Evolutionary conservation across 2,888 invertebrate genomes (phyloP), one percentile per base, ranked within the genome.

Genomic region (Calephelis perditalis): DNA sequence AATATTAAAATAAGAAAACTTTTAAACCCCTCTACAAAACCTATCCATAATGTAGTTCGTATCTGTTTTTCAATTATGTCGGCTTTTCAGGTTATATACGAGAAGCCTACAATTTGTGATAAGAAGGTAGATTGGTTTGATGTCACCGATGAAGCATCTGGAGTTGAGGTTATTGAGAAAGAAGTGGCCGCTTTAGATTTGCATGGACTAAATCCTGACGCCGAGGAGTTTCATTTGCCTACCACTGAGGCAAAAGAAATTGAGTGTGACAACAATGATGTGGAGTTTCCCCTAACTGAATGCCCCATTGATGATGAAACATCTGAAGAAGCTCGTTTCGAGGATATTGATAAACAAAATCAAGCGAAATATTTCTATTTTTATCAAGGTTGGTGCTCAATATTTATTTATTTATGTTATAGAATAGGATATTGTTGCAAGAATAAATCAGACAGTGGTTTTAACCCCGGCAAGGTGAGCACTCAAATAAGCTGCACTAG

Each of bases 331-430:
- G 68, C 70, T 64, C 60, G 69, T 62, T 66, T 82, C 65, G 78
- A 76, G 65, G 79, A 84, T 63, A 72, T 81, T 74, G 86, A 88
- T 66, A 86, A 84, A 70, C 77, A 82, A 58, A 88, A 87, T 70
- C 82, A 82, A 66, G 81, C 86, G 0, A 94, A 94, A 84, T 92
- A 92, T 74, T 94, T 94, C 78, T 96, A 95, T 77, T 96, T 96
- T 78, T 96, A 96, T 82, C 96, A 96, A 93, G 95, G 96, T 96
- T 85, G 10, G 26, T 26, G 3, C 4, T 26, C 26, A 26, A 26
- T 26, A 26, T 3, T 26, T 3, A 26, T 26, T 26, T 26, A 26
- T 26, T 26, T 26, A 26, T 26, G 26, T 26, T 26, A 3, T 26
- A 4, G 26, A 26, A 26, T 26, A 26, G 26, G 4, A 3, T 26